Evolutionary conservation across 2,888 invertebrate species (phyloP), one percentile per base, ranked within the genome.

Genomic region (Cheilosia grossa): DNA sequence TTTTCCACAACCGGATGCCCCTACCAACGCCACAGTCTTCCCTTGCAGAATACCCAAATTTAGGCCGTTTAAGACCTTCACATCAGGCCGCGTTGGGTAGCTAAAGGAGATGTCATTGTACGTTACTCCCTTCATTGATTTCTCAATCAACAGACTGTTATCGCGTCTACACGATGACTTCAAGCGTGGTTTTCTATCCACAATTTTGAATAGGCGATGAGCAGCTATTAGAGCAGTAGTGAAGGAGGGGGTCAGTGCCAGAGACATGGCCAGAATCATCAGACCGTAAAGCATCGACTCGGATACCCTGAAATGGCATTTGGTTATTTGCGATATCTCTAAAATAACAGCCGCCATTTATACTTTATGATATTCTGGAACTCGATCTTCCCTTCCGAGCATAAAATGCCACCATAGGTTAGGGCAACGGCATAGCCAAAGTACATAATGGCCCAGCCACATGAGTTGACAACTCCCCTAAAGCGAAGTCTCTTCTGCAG

Each of bases 1-100:
- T 91, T 97, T 97, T 19, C 97, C 97, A 89, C 96, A 96, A 17
- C 96, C 96, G 87, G 94, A 95, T 63, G 95, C 94, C 0, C 95
- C 95, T 0, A 96, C 96, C 5, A 96, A 90, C 0, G 96, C 97
- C 2, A 97, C 93, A 17, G 95, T 95, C 90, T 95, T 93, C 0
- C 96, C 96, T 27, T 94, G 93, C 30, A 93, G 92, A 2, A 96
- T 94, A 44, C 93, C 91, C 44, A 96, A 91, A 61, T 94, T 93
- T 17, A 96, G 90, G 0, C 94, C 95, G 69, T 94, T 93, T 6
- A 97, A 92, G 15, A 97, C 95, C 74, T 94, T 93, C 63, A 94
- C 93, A 88, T 96, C 95, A 5, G 94, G 93, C 30, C 97, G 93
- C 0, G 96, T 95, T 4, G 97, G 97, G 91, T 97, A 97, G 40